phyloP scores from a whole-genome alignment of 2,113 vertebrate species.

The Ptychochromis oligacanthus region DNA sequence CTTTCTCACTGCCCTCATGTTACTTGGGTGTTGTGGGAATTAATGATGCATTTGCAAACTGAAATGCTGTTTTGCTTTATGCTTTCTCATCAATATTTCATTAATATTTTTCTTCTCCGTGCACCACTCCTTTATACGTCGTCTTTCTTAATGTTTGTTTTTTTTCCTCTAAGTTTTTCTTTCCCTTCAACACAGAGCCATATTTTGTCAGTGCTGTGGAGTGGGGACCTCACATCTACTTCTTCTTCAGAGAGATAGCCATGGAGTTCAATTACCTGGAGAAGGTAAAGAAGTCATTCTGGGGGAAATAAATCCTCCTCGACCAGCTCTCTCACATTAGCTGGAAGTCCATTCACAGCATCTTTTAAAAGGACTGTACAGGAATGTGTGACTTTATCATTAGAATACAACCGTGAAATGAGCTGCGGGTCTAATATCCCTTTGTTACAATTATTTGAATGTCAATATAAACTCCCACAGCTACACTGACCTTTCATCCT shows the following conservation, averaged over 20 bases:
- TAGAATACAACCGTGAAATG: neutral
- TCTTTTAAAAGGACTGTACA: slow-evolving; percentile 1
- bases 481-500: slow-evolving; percentile 44
- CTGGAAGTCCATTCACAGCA: neutral
- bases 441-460: slow-evolving; percentile 47
- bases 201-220: slow-evolving; percentile 94
- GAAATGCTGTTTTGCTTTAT: slow-evolving; percentile 6
- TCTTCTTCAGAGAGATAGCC: slow-evolving; percentile 98
- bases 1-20: slow-evolving; percentile 46
- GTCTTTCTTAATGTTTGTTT: neutral
- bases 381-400: slow-evolving; percentile 1
- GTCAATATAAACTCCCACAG: slow-evolving; percentile 32
- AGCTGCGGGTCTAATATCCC: slow-evolving; percentile 1
- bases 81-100: slow-evolving; percentile 36
- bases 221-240: slow-evolving; percentile 94
- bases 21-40: slow-evolving; percentile 41
- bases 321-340: slow-evolving; percentile 5
- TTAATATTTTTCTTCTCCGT: neutral
- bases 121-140: neutral
- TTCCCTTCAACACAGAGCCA: slow-evolving; percentile 80
- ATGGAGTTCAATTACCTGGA: slow-evolving; percentile 98
- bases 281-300: slow-evolving; percentile 83
- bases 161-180: neutral
- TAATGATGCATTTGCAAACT: slow-evolving; percentile 36
- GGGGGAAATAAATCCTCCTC: neutral